A percentile compares a stretch with the other conserved stretches of the same genome.
Conservation (phyloP, 2,797 vertebrate genomes). For the Sebastes umbrosus region DNA sequence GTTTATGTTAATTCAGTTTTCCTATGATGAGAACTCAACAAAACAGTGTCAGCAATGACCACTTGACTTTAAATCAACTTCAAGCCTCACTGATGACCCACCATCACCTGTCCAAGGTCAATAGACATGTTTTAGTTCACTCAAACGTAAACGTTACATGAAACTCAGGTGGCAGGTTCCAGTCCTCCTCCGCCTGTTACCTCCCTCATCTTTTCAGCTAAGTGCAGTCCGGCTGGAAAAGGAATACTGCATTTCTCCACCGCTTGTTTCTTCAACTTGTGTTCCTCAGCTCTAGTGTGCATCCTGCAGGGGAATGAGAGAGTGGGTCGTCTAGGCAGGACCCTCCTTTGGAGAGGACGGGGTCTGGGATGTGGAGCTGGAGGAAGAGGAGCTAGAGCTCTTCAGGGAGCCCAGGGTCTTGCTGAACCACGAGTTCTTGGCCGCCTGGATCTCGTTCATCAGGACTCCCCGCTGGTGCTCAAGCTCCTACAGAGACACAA, state of each 20-base stretch:
- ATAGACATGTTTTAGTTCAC: conserved; percentile 12
- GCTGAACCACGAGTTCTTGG: conserved; percentile 99
- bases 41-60: background rate
- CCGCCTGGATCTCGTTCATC: conserved; percentile 98
- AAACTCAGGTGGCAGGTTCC: conserved; percentile 3
- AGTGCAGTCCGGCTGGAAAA: conserved; percentile 41
- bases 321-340: conserved; percentile 78
- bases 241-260: conserved; percentile 74
- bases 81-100: background rate
- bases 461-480: conserved; percentile 97
- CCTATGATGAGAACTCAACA: background rate
- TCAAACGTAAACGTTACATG: conserved; percentile 27
- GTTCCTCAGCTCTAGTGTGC: conserved; percentile 62
- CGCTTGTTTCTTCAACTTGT: conserved; percentile 50
- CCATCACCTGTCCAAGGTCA: background rate
- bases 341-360: conserved; percentile 89
- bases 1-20: background rate
- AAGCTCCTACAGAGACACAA: conserved; percentile 86
- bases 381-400: conserved; percentile 85
- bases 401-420: conserved; percentile 99
- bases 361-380: conserved; percentile 73
- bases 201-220: background rate
- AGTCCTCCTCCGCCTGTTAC: background rate
- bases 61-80: background rate
- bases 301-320: conserved; percentile 6